Base-by-base conservation (phyloP, 2,113 vertebrate genomes). In the Perognathus longimembris region DNA sequence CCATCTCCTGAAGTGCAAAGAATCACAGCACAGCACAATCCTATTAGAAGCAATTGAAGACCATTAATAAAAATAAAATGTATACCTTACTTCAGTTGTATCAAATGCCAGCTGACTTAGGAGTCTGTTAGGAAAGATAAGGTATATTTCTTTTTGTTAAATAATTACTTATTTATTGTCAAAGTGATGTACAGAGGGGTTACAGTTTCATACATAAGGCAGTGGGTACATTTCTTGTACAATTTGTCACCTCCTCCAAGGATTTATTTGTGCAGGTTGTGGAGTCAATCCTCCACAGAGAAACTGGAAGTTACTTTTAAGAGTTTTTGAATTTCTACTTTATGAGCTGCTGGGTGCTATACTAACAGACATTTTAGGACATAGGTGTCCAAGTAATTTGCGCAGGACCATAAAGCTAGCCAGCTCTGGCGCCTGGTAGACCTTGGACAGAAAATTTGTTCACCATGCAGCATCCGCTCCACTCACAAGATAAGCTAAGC, bases 291-390 rank as follows among this genome's bases (percentile, higher is more conserved):
- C 17, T 20, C 32, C 71, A 42, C 40, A 90, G 40, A 90, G 75
- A 82, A 83, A 50, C 21, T 66, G 50, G 38, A 88, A 73, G 24
- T 26, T 59, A 89, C 42, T 95, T 59, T 32, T 15, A 66, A 81
- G 34, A 71, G 59, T 61, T 92, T 90, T 94, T 54, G 42, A 89
- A 76, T 82, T 88, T 96, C 76, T 83, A 22, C 36, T 83, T 89
- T 92, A 69, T 76, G 45, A 96, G 34, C 9, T 57, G 15, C 89
- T 85, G 40, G 61, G 30, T 79, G 70, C 32, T 75, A 69, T 78
- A 88, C 74, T 64, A 88, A 79, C 57, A 76, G 32, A 50, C 69
- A 67, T 74, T 64, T 64, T 22, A 21, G 42, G 40, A 45, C 32
- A 42, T 32, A 86, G 69, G 85, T 64, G 77, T n/a, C 20, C 67